Percentiles rank a stretch among this genome's conserved stretches.
Conservation (phyloP, 2,113 vertebrate species). For the Aythya baeri region DNA sequence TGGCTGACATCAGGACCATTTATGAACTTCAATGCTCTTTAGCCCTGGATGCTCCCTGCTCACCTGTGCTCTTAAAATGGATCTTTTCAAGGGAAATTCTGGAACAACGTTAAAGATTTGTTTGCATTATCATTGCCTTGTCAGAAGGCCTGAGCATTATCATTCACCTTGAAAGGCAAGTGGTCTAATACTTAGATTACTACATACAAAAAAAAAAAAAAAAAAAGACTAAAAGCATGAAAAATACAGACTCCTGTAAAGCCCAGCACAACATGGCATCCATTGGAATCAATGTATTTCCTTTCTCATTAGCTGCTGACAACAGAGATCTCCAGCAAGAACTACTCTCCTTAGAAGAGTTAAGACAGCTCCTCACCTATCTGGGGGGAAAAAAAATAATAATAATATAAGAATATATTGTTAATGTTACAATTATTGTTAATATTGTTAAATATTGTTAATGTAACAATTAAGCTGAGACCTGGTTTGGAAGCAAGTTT, state of each 20-base stretch:
- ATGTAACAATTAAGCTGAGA: neutral
- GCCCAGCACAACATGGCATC: neutral
- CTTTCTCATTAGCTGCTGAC: neutral
- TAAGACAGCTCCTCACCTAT: neutral
- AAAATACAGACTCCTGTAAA: neutral
- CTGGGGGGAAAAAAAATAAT: too few species aligned
- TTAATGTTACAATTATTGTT: neutral
- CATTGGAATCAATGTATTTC: neutral
- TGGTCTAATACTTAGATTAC: neutral
- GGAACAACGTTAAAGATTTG: neutral
- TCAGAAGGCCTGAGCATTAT: neutral
- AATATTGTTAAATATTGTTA: neutral
- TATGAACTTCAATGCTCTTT: neutral
- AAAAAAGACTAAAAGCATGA: neutral
- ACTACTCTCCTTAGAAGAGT: neutral
- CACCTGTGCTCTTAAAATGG: constrained; percentile 40
- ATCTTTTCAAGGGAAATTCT: neutral
- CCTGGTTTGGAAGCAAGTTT: neutral
- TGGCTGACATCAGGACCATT: constrained; percentile 72
- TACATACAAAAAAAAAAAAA: neutral
- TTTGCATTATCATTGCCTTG: neutral
- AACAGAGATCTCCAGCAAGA: neutral
- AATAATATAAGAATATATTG: neutral
- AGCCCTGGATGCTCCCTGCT: constrained; percentile 23
- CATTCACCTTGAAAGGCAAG: neutral